Percentiles rank a stretch among this genome's conserved stretches.
Evolutionary conservation across 2,113 vertebrate genomes (phyloP).

Genomic region (Scopus umbretta): DNA sequence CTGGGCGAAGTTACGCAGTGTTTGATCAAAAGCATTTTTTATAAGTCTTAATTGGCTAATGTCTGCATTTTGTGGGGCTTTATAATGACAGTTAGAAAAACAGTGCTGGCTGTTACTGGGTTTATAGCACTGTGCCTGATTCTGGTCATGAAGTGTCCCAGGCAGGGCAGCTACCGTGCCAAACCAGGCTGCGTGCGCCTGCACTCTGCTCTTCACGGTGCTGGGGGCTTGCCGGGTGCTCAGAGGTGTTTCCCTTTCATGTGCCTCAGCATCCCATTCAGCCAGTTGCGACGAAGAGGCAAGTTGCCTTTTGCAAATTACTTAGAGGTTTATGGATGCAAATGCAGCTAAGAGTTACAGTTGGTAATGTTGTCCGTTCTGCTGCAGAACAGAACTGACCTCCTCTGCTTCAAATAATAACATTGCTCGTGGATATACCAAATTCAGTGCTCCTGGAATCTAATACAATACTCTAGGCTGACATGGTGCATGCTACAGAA

Average conservation of each 20-base stretch:
- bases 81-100: background rate
- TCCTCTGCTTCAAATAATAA: background rate
- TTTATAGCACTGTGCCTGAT: background rate
- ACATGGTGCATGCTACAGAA: background rate
- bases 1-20: background rate
- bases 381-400: background rate
- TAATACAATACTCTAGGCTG: background rate
- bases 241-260: background rate
- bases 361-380: background rate
- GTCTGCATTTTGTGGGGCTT: background rate
- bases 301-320: background rate
- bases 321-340: background rate
- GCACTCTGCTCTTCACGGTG: background rate
- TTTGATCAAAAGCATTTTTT: background rate
- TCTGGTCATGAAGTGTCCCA: background rate
- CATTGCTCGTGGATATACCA: background rate
- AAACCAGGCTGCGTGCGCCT: background rate
- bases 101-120: background rate
- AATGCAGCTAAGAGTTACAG: background rate
- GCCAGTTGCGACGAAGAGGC: background rate
- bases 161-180: background rate
- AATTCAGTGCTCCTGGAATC: background rate
- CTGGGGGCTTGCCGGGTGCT: background rate
- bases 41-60: background rate
- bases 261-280: background rate